Base-by-base conservation (phyloP, 2,113 vertebrate genomes). In the Trinectes maculatus region DNA sequence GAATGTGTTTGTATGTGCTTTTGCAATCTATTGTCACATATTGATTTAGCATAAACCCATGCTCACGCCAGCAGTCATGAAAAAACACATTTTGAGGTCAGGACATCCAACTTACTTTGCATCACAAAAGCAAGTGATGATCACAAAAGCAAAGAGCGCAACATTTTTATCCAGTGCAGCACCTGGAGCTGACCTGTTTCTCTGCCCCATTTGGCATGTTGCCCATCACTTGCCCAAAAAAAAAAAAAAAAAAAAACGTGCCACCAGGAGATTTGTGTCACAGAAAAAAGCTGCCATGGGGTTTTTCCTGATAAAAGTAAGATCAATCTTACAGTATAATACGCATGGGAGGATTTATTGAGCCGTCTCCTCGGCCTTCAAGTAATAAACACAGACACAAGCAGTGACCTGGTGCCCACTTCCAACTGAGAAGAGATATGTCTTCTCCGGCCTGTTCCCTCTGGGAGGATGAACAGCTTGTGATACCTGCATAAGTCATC, bases 111-210 rank as follows among this genome's bases (percentile, higher is more conserved):
- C 25, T 67, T 19, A 49, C 46, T 66, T 44, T 53, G 15, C 46
- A 46, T 44, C 51, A 43, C 71, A 70, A 80, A 67, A 69, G 49
- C 29, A 24, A 29, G 16, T 21, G 67, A 57, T 56, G n/a, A n/a
- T n/a, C n/a, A 29, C 69, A 29, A 24, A n/a, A 36, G 42, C 22
- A 0, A 51, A 57, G 11, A 6, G 5, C 25, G 68, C 16, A 0
- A 21, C 44, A 9, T n/a, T 44, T 54, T n/a, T 57, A 51, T 76
- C 44, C 24, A 19, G 62, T 12, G 39, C 31, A 42, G 36, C 67
- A 76, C 71, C 68, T 68, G 59, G 58, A 64, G 64, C 57, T 71
- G 77, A 68, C 83, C 79, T 40, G 40, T 36, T 76, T 85, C 65
- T 65, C 56, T 71, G 72, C 71, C 57, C 74, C 65, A 77, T 71